These are phyloP conservation scores for Scophthalmus maximus DNA, from an alignment of 2,113 vertebrate genomes.

Conservation along the genomic window DNA sequence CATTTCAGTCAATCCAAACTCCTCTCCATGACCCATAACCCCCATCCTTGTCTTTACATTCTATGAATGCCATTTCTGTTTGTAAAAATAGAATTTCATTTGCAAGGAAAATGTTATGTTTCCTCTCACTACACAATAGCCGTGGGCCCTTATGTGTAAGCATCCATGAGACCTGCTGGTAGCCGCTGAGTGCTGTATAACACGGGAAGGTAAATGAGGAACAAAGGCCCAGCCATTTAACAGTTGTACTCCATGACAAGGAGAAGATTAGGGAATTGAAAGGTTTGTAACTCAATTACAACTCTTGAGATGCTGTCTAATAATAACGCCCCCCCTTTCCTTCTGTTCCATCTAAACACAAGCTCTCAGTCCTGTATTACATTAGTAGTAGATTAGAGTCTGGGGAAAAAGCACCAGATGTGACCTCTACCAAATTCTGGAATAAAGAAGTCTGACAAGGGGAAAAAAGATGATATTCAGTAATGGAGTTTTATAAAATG, in stretches of 20 bases:
- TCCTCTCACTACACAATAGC: slow-evolving; percentile 71
- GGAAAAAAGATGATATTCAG: slow-evolving; percentile 41
- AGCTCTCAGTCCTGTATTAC: slow-evolving; percentile 69
- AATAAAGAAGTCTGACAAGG: slow-evolving; percentile 54
- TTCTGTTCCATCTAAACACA: slow-evolving; percentile 73
- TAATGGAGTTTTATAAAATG: slow-evolving; percentile 66
- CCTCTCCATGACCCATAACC: slow-evolving; percentile 16
- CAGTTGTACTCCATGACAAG: slow-evolving; percentile 78
- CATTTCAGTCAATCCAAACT: slow-evolving; percentile 38
- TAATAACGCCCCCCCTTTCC: slow-evolving; percentile 58
- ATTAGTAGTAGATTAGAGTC: slow-evolving; percentile 79
- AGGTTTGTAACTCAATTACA: slow-evolving; percentile 81
- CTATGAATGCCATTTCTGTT: slow-evolving; percentile 46
- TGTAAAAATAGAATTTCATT: slow-evolving; percentile 75
- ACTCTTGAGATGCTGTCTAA: slow-evolving; percentile 73
- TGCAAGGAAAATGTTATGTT: slow-evolving; percentile 68
- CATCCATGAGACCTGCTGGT: slow-evolving; percentile 41
- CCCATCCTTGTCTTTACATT: slow-evolving; percentile 29
- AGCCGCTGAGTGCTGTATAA: slow-evolving; percentile 68
- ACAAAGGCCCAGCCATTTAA: slow-evolving; percentile 72
- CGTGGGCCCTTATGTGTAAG: slow-evolving; percentile 47
- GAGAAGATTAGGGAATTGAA: slow-evolving; percentile 79
- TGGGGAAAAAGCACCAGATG: slow-evolving; percentile 71
- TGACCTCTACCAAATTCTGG: slow-evolving; percentile 69
- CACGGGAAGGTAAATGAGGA: slow-evolving; percentile 70